Evolutionary conservation across 2,113 vertebrate genomes (phyloP).

Genomic region (Aegotheles bennettii): DNA sequence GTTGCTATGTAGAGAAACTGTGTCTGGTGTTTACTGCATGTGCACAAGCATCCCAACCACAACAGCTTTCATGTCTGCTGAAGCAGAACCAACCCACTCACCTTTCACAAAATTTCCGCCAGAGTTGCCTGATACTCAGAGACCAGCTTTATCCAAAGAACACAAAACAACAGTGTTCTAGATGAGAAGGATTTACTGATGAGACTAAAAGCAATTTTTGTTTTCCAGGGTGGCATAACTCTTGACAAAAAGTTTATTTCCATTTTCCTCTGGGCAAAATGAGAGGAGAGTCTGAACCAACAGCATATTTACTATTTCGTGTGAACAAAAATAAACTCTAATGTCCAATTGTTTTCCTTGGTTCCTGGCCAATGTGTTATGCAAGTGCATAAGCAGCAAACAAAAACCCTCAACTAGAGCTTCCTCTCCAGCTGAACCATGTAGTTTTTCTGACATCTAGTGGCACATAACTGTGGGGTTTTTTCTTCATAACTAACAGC

Average conservation of each 20-base stretch:
- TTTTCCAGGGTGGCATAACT: conserved; percentile 8
- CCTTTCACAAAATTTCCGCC: neutral
- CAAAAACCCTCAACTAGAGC: neutral
- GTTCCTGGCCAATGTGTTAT: conserved; percentile 17
- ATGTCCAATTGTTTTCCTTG: conserved; percentile 39
- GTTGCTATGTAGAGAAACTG: accelerated
- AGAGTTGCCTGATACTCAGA: neutral
- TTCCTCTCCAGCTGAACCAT: neutral
- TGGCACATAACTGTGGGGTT: neutral
- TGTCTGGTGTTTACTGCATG: neutral
- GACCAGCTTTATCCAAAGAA: neutral
- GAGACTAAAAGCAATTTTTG: neutral
- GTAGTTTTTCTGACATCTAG: conserved; percentile 72
- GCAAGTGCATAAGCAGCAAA: neutral
- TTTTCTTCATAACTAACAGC: neutral
- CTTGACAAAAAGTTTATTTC: conserved; percentile 10
- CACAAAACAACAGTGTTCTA: neutral
- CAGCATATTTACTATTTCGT: conserved; percentile 25
- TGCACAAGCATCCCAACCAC: neutral
- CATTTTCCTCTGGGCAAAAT: neutral
- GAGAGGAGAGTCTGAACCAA: neutral
- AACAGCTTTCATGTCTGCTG: neutral
- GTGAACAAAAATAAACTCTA: conserved; percentile 47
- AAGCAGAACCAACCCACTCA: neutral
- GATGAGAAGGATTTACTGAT: neutral